Conservation (phyloP, 2,797 vertebrate genomes). For the Sphenopsis melanotis region DNA sequence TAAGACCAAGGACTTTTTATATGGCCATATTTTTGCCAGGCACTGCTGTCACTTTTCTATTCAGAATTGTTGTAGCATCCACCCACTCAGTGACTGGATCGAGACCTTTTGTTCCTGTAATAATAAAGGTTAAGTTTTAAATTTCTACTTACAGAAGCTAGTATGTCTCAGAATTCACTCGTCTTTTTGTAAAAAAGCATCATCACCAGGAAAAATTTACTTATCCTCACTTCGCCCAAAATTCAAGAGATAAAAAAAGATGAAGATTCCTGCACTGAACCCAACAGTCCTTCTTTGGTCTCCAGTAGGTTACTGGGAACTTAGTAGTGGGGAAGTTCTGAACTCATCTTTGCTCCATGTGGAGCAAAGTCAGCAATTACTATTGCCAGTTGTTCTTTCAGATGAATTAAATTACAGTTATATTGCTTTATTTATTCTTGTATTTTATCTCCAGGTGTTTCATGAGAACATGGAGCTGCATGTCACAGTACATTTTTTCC, state of each 20-base stretch:
- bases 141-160: background rate
- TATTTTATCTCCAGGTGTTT: background rate
- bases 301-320: background rate
- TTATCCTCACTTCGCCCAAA: background rate
- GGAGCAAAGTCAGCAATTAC: background rate
- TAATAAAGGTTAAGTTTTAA: constrained; percentile 40
- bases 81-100: constrained; percentile 77
- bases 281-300: background rate
- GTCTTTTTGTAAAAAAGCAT: background rate
- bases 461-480: background rate
- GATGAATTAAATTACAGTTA: background rate
- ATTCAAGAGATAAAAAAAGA: background rate
- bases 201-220: background rate
- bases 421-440: background rate
- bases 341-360: background rate
- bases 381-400: background rate
- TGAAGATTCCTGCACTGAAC: background rate
- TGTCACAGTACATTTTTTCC: background rate
- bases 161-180: background rate
- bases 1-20: constrained; percentile 78
- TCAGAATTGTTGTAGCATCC: constrained; percentile 77
- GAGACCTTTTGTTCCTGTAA: constrained; percentile 78
- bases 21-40: constrained; percentile 78
- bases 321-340: background rate
- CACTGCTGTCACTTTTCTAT: constrained; percentile 81